These are phyloP conservation scores for Furcula furcula DNA, from an alignment of 2,888 invertebrate species.

Conservation along the genomic window DNA sequence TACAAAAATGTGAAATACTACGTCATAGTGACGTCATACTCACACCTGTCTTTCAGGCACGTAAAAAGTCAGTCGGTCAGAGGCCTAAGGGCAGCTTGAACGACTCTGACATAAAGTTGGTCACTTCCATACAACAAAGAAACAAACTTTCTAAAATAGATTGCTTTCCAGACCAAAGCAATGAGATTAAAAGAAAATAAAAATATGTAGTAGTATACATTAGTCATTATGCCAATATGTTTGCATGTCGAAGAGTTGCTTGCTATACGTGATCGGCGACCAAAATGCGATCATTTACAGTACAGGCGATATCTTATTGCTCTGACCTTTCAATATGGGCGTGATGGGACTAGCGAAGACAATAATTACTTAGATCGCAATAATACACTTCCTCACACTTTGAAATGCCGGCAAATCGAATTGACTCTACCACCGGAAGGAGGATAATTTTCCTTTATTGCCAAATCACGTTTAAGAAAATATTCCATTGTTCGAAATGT, in stretches of 20 bases:
- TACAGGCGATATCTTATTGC: conserved; percentile 7
- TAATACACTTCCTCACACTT: conserved; percentile 18
- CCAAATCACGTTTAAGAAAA: background rate
- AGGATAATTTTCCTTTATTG: background rate
- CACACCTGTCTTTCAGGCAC: too few species aligned
- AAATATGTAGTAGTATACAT: conserved; percentile 29
- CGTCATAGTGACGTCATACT: too few species aligned
- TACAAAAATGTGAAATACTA: too few species aligned
- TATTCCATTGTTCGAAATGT: too few species aligned
- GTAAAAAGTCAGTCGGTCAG: too few species aligned
- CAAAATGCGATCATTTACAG: conserved; percentile 18
- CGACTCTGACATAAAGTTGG: too few species aligned
- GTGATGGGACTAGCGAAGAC: conserved; percentile 25
- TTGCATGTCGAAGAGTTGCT: conserved; percentile 14
- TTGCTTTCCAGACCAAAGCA: too few species aligned
- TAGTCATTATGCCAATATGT: conserved; percentile 27
- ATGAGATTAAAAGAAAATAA: too few species aligned
- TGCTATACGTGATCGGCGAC: conserved; percentile 22
- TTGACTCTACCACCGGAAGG: conserved; percentile 18
- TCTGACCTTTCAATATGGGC: conserved; percentile 22
- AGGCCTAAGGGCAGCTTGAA: too few species aligned
- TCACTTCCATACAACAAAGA: too few species aligned
- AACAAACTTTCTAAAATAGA: too few species aligned
- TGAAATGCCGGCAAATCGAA: conserved; percentile 6
- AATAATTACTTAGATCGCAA: conserved; percentile 14